These are phyloP conservation scores for Onychomys arenicola DNA, from an alignment of 2,797 vertebrate species.

Conservation along the genomic window DNA sequence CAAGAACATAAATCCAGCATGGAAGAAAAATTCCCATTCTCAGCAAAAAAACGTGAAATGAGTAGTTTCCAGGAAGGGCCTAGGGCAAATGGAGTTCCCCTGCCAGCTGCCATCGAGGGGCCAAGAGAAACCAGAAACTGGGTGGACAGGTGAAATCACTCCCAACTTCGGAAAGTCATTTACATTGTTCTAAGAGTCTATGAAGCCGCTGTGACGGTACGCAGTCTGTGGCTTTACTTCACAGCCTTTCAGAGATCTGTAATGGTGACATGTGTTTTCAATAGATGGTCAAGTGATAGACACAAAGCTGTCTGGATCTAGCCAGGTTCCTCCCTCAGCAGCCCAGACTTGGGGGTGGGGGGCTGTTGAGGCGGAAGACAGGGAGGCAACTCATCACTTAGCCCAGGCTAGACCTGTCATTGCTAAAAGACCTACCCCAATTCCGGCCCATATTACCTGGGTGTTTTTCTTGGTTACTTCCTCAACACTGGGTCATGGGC, in stretches of 20 bases:
- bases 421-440: not conserved
- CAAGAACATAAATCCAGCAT: not conserved
- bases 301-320: not conserved
- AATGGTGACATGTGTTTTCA: not conserved
- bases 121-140: not conserved
- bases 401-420: not conserved
- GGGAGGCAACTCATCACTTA: not conserved
- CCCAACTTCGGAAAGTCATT: not conserved
- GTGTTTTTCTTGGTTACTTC: not conserved
- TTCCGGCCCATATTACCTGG: not conserved
- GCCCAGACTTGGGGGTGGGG: not conserved
- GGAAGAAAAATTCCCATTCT: not conserved
- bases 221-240: not conserved
- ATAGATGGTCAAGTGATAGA: not conserved
- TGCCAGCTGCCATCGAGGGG: not conserved
- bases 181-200: not conserved
- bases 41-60: not conserved
- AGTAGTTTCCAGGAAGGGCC: not conserved
- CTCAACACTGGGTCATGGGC: rapidly evolving
- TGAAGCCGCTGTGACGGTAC: not conserved
- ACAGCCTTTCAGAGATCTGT: not conserved
- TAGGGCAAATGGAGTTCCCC: not conserved
- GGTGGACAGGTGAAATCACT: not conserved
- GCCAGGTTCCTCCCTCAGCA: not conserved
- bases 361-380: not conserved